A percentile compares a stretch with the other conserved stretches of the same genome.
Conservation (phyloP, 2,797 vertebrate species). For the Hozukius guyotensis region DNA sequence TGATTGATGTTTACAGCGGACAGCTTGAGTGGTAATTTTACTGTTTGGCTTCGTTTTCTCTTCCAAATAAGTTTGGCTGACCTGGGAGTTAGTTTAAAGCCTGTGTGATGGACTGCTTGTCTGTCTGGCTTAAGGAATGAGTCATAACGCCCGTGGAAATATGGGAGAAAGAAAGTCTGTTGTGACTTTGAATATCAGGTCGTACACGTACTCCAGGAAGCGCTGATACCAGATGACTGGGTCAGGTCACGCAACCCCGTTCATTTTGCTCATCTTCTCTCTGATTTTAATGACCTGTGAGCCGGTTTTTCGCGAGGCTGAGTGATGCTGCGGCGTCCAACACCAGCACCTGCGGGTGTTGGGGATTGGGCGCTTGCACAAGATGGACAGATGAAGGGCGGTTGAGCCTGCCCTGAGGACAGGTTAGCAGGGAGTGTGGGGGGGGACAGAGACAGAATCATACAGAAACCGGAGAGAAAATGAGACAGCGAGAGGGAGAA, state of each 20-base stretch:
- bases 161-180: constrained; percentile 3
- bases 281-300: constrained; percentile 57
- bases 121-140: not conserved
- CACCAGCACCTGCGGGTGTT: constrained; percentile 15
- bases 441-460: constrained; percentile 45
- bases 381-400: constrained; percentile 66
- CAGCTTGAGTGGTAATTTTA: not conserved
- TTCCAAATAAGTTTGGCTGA: not conserved
- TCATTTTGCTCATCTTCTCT: constrained; percentile 34
- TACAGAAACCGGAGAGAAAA: constrained; percentile 27
- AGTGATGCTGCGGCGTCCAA: constrained; percentile 19
- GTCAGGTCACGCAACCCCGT: constrained; percentile 48
- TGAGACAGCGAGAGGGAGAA: constrained; percentile 11
- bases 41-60: not conserved
- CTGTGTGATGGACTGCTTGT: not conserved
- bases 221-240: constrained; percentile 51
- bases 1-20: not conserved
- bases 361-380: constrained; percentile 5
- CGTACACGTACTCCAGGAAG: not conserved
- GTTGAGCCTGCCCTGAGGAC: constrained; percentile 56
- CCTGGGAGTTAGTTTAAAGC: not conserved
- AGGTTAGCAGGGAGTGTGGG: constrained; percentile 30
- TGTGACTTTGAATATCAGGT: constrained; percentile 36
- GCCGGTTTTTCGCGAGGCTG: not conserved
- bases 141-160: not conserved